Percentiles rank a stretch among this genome's conserved stretches.
Conservation (phyloP, 2,113 vertebrate genomes). For the Alethe castanea region DNA sequence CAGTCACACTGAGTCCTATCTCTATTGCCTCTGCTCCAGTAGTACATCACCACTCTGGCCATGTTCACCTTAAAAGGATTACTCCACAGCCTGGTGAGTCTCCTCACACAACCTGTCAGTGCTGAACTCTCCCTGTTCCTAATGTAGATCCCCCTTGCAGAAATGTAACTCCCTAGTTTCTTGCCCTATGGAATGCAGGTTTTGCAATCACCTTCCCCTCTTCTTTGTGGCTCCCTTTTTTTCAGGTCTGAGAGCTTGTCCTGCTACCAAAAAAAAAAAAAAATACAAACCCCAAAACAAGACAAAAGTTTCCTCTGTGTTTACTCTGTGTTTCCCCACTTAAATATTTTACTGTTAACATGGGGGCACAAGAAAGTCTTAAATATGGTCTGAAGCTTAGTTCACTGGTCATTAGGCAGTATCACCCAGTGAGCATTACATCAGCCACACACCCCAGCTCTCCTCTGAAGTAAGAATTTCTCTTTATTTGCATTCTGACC, state of each 20-base stretch:
- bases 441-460: neutral
- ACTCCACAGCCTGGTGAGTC: neutral
- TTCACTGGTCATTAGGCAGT: neutral
- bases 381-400: neutral
- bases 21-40: neutral
- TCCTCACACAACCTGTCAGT: neutral
- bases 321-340: neutral
- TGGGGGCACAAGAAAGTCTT: neutral
- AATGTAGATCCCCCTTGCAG: neutral
- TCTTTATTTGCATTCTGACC: constrained; percentile 34
- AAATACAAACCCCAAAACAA: too few relatives aligned
- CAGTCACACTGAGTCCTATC: fast-evolving
- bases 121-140: neutral
- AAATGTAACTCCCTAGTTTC: neutral
- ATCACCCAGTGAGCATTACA: neutral
- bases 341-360: neutral
- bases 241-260: neutral
- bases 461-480: neutral
- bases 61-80: neutral
- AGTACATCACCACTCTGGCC: neutral
- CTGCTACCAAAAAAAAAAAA: neutral
- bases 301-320: neutral
- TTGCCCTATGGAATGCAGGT: neutral
- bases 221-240: neutral
- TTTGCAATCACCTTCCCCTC: neutral